phyloP scores from a whole-genome alignment of 1,140 invertebrate species.

The Drosophila ananassae region DNA sequence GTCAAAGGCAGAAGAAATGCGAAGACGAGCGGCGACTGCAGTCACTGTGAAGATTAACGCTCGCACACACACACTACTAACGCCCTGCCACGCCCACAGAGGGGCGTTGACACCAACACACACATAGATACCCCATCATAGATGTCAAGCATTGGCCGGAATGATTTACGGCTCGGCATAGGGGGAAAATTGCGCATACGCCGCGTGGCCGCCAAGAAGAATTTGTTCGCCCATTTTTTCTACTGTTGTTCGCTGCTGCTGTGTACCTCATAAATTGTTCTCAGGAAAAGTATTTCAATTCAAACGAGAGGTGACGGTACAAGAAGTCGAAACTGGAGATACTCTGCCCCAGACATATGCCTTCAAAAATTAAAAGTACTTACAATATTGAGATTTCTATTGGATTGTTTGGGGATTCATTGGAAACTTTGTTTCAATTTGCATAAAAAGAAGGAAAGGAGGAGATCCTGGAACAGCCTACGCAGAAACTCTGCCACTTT shows the following conservation, averaged over 20 bases:
- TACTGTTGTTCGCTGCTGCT: constrained; percentile 8
- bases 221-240: constrained; percentile 47
- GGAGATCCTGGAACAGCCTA: constrained; percentile 13
- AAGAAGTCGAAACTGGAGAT: background rate
- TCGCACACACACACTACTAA: constrained; percentile 32
- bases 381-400: background rate
- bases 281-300: constrained; percentile 46
- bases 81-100: constrained; percentile 50
- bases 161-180: constrained; percentile 73
- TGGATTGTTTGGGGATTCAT: background rate
- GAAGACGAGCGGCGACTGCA: constrained; percentile 68
- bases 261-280: constrained; percentile 35
- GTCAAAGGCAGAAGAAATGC: constrained; percentile 65
- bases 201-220: constrained; percentile 45
- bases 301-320: constrained; percentile 28
- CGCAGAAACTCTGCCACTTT: constrained; percentile 25
- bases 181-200: constrained; percentile 78
- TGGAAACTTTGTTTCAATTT: background rate
- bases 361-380: background rate
- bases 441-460: background rate
- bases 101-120: constrained; percentile 57
- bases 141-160: constrained; percentile 72
- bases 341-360: constrained; percentile 8
- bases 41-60: constrained; percentile 67
- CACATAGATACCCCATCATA: constrained; percentile 30